phyloP scores from a whole-genome alignment of 1,140 invertebrate species.

The Trichomalopsis sarcophagae region DNA sequence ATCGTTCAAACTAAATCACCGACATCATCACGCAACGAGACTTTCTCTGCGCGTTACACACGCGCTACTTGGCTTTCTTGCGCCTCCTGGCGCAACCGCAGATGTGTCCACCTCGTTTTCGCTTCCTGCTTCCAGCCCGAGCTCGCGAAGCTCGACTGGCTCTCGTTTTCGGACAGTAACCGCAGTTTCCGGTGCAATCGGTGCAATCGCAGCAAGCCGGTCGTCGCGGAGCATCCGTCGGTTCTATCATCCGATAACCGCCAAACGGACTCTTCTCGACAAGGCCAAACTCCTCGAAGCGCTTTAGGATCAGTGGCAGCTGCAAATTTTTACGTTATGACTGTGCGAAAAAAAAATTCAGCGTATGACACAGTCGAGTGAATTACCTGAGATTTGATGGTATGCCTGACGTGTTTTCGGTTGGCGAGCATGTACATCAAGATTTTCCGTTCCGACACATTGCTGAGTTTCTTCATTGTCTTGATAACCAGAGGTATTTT shows the following conservation, averaged over 20 bases:
- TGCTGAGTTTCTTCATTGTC: conserved; percentile 19
- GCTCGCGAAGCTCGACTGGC: background rate
- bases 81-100: conserved; percentile 38
- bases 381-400: conserved; percentile 30
- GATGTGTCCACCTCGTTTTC: conserved; percentile 14
- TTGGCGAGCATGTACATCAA: background rate
- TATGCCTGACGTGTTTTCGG: background rate
- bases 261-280: conserved; percentile 27
- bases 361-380: no score
- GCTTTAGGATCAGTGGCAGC: conserved; percentile 52
- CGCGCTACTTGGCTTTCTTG: conserved; percentile 17
- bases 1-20: no score
- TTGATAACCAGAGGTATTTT: background rate
- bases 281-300: conserved; percentile 51
- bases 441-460: conserved; percentile 29
- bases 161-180: conserved; percentile 48
- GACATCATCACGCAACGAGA: no score
- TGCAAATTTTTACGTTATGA: background rate
- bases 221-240: no score
- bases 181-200: conserved; percentile 54
- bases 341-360: background rate
- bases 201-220: conserved; percentile 54
- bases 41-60: no score
- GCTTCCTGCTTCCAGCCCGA: background rate
- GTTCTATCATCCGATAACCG: conserved; percentile 5